These are phyloP conservation scores for Drosophila barbarae DNA, from an alignment of 2,888 invertebrate genomes.

Conservation along the genomic window DNA sequence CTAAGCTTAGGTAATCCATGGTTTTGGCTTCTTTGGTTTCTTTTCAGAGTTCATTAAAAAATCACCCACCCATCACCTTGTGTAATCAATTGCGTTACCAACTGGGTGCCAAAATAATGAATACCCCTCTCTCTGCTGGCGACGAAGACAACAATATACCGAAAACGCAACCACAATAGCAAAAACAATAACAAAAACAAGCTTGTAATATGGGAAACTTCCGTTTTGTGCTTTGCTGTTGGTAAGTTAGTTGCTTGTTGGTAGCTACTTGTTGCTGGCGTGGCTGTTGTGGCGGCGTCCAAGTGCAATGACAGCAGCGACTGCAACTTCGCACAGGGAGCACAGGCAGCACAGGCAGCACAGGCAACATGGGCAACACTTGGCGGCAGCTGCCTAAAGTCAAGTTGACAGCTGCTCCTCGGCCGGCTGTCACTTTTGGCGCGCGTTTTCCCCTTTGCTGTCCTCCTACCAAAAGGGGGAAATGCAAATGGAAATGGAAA, in stretches of 20 bases:
- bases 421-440: conserved; percentile 47
- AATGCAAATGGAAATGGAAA: conserved; percentile 36
- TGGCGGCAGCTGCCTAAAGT: conserved; percentile 42
- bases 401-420: conserved; percentile 46
- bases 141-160: conserved; percentile 1
- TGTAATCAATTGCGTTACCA: not conserved
- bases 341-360: not conserved
- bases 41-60: not conserved
- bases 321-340: conserved; percentile 30
- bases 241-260: not conserved
- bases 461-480: conserved; percentile 15
- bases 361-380: conserved; percentile 4
- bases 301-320: conserved; percentile 58
- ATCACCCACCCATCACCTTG: not conserved
- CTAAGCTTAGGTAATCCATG: not conserved
- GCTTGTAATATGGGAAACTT: conserved; percentile 20
- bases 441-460: conserved; percentile 12
- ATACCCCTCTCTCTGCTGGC: not conserved
- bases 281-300: conserved; percentile 17
- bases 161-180: conserved; percentile 1
- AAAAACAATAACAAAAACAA: not conserved
- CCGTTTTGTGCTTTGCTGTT: conserved; percentile 8
- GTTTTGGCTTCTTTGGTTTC: not conserved
- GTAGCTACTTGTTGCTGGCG: conserved; percentile 46
- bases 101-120: not conserved